These are phyloP conservation scores for Cydia fagiglandana DNA, from an alignment of 1,140 invertebrate genomes.

Conservation along the genomic window DNA sequence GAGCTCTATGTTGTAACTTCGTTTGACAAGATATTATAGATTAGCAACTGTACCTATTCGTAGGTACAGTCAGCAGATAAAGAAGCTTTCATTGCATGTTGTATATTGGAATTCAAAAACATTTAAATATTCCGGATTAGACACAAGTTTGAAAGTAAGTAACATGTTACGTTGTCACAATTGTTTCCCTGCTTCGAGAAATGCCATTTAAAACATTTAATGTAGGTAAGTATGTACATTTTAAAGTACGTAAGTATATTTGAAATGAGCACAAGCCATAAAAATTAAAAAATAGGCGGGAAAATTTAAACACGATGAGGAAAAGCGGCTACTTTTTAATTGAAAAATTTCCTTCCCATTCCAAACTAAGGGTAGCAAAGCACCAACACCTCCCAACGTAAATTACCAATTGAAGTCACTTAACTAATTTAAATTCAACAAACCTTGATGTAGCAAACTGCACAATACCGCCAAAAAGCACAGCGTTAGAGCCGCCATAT, in stretches of 20 bases:
- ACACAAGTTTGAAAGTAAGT: no score
- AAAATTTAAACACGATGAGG: neutral
- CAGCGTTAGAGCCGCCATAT: slow-evolving; percentile 55
- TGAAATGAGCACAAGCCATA: neutral
- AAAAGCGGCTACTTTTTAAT: neutral
- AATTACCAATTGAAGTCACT: slow-evolving; percentile 4
- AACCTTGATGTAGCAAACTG: slow-evolving; percentile 71
- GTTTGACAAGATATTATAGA: no score
- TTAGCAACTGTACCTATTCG: no score
- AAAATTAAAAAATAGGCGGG: neutral
- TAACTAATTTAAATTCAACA: slow-evolving; percentile 43
- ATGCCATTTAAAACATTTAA: no score
- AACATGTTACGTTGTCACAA: no score
- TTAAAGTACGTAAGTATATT: neutral
- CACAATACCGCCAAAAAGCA: slow-evolving; percentile 65
- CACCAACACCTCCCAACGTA: neutral
- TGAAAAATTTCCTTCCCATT: neutral
- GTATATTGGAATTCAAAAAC: no score
- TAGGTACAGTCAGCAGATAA: no score
- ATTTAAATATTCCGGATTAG: no score
- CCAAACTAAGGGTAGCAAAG: neutral
- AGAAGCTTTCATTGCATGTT: no score
- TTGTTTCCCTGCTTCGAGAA: no score
- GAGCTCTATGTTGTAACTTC: no score
- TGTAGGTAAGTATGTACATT: no score